A percentile compares a stretch with the other conserved stretches of the same genome.
Evolutionary conservation across 1,140 invertebrate species (phyloP).

Genomic region (Hetaerina americana): DNA sequence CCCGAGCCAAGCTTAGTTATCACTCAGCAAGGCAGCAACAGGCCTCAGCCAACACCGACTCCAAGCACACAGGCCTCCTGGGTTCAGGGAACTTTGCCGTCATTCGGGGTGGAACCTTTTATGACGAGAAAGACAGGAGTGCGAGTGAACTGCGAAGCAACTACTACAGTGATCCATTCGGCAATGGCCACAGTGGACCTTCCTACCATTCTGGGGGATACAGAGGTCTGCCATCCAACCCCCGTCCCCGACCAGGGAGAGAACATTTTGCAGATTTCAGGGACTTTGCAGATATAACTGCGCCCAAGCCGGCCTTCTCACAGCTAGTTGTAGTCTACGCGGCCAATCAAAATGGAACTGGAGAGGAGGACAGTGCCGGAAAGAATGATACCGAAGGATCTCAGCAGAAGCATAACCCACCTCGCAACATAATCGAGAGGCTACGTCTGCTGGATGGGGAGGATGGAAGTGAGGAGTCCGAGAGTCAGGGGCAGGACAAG

Average conservation of each 20-base stretch:
- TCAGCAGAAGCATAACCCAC: too few relatives aligned
- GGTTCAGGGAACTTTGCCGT: constrained; percentile 83
- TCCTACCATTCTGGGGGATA: constrained; percentile 37
- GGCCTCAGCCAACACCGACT: background rate
- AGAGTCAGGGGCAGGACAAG: background rate
- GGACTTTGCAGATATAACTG: constrained; percentile 77
- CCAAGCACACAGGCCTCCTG: constrained; percentile 33
- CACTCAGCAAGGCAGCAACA: background rate
- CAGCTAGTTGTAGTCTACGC: constrained; percentile 65
- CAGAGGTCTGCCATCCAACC: constrained; percentile 27
- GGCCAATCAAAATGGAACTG: constrained; percentile 53
- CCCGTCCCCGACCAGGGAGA: constrained; percentile 31
- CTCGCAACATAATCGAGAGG: background rate
- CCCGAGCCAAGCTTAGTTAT: background rate
- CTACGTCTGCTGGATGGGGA: background rate
- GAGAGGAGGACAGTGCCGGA: background rate
- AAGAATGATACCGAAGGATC: background rate
- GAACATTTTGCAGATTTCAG: constrained; percentile 77
- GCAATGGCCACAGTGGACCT: constrained; percentile 50
- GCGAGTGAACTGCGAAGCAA: constrained; percentile 39
- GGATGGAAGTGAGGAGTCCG: background rate
- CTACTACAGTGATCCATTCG: constrained; percentile 45
- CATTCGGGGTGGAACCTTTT: constrained; percentile 74
- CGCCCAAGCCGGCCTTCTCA: constrained; percentile 65
- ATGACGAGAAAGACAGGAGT: constrained; percentile 40